Base-by-base conservation (phyloP, 2,797 vertebrate genomes). In the Mionectes olivaceus region DNA sequence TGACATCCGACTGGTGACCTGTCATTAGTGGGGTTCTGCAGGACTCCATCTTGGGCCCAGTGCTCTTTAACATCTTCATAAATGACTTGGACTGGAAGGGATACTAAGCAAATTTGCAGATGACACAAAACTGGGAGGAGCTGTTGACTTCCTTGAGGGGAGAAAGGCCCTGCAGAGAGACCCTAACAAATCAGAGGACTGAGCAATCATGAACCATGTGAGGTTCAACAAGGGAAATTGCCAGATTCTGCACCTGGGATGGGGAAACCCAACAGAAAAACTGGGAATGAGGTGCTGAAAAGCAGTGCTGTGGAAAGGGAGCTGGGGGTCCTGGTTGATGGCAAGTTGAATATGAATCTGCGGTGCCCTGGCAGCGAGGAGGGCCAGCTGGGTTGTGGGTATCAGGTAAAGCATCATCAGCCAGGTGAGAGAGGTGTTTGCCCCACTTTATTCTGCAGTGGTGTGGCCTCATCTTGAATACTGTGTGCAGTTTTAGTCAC, bases 211-310 rank as follows among this genome's bases (percentile, higher is more conserved):
- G 13, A 35, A 17, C 15, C 23, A 18, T 7, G 10, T 57, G 33
- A 35, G 35, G 23, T 35, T 35, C 53, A 56, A 23, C 13, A 15
- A 59, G 19, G 9, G n/a, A 21, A 44, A 57, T 23, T 50, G 12
- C 37, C 32, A 27, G 22, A 28, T 21, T 28, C 2, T 57, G 24
- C 17, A 24, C 10, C 3, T 33, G 10, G 10, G 3, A 2, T 32
- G 19, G 12, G n/a, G 2, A 2, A 9, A 2, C 7, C 7, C 28
- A 32, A 17, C 10, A 19, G 32, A 13, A 35, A 71, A 15, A 21
- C 1, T 10, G 41, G 32, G 0, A 50, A 43, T 23, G 18, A 71
- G 33, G 35, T 13, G 15, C 27, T 71, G 59, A 2, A n/a, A 1
- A 11, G 23, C 25, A 43, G 50, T 2, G 19, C 27, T 4, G 1